Conservation (phyloP, 2,113 vertebrate genomes). For the Cygnus buccinator region DNA sequence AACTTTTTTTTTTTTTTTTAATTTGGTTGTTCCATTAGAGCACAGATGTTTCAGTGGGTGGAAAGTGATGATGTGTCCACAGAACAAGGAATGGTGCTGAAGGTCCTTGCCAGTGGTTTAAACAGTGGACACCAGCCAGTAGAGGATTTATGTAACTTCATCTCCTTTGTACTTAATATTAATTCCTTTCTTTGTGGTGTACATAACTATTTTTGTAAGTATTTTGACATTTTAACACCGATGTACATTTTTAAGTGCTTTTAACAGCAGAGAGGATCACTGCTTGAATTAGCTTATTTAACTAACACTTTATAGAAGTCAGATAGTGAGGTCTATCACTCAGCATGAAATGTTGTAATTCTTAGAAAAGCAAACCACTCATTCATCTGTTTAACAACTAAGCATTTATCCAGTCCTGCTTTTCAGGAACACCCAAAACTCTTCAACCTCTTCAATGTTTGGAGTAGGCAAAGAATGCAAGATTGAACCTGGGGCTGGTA, state of each 20-base stretch:
- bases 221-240: neutral
- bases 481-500: neutral
- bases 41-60: conserved; percentile 12
- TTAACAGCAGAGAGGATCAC: neutral
- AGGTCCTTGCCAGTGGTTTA: neutral
- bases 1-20: neutral
- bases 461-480: neutral
- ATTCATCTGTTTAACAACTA: neutral
- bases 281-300: neutral
- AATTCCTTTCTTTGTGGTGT: neutral
- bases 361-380: neutral
- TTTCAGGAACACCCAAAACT: conserved; percentile 21
- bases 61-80: conserved; percentile 1
- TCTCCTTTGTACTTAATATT: neutral
- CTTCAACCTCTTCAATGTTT: neutral
- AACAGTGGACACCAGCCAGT: neutral
- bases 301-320: neutral
- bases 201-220: neutral
- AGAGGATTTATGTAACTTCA: neutral
- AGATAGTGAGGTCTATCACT: neutral
- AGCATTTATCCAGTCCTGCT: neutral
- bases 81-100: neutral
- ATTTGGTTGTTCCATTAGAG: neutral
- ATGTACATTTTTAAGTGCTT: neutral
- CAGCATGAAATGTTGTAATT: neutral